phyloP scores from a whole-genome alignment of 2,113 vertebrate genomes.

The Benitochromis conjunctus region DNA sequence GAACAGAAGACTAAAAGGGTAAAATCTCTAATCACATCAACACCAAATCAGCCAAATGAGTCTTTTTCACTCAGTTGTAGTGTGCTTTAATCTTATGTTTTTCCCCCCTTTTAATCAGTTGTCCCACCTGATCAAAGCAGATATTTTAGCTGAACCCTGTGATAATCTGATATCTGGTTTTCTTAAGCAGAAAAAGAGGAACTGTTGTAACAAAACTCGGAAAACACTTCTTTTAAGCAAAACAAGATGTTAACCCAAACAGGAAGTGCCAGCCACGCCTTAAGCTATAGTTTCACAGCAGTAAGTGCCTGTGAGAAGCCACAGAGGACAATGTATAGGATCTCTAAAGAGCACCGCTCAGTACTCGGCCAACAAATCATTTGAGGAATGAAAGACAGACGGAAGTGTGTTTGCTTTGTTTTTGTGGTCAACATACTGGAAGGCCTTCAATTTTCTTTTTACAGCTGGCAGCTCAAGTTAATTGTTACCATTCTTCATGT shows the following conservation, averaged over 20 bases:
- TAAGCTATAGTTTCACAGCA: background rate
- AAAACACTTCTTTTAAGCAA: background rate
- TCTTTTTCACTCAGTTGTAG: background rate
- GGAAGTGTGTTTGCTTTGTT: background rate
- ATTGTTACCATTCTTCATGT: background rate
- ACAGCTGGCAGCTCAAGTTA: background rate
- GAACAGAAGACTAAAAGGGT: background rate
- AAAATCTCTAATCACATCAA: background rate
- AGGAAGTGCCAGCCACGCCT: constrained; percentile 44
- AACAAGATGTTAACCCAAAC: constrained; percentile 12
- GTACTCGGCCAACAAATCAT: background rate
- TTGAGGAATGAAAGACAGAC: constrained; percentile 20
- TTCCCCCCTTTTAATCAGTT: background rate
- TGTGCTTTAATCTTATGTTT: background rate
- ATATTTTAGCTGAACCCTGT: background rate
- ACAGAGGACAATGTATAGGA: constrained; percentile 14
- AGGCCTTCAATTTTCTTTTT: background rate
- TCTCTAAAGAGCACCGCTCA: background rate
- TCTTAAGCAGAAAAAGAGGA: background rate
- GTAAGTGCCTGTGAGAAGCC: background rate
- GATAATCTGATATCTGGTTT: background rate
- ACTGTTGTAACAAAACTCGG: background rate
- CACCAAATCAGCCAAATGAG: background rate
- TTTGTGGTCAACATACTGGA: background rate
- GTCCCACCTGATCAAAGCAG: background rate